These are phyloP conservation scores for Phacellophora camtschatica DNA, from an alignment of 30 jellyfish, hydroid and myxozoan genomes.

Conservation along the genomic window DNA sequence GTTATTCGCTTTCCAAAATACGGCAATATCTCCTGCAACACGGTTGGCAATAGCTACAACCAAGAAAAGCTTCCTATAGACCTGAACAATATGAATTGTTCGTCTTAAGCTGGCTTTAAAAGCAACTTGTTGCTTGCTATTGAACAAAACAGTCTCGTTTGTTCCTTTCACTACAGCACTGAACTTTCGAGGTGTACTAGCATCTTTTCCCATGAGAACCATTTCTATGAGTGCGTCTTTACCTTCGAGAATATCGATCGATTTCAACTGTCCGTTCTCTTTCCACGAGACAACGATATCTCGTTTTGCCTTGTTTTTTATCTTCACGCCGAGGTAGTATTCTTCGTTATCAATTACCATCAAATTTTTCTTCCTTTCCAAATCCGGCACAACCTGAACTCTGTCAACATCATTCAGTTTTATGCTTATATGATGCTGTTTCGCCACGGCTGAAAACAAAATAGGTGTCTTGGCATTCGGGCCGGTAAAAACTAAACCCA, in stretches of 20 bases:
- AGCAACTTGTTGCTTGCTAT: conserved; percentile 6
- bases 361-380: background rate
- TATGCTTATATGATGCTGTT: background rate
- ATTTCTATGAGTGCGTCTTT: background rate
- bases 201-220: conserved; percentile 15
- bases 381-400: conserved; percentile 10
- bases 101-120: background rate
- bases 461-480: conserved; percentile 37
- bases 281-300: conserved; percentile 40
- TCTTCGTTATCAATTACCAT: conserved; percentile 11
- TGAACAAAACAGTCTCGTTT: conserved; percentile 2
- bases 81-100: background rate
- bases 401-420: conserved; percentile 18
- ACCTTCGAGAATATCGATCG: background rate
- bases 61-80: background rate
- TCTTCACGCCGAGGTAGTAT: background rate
- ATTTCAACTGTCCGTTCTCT: background rate
- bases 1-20: background rate
- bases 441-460: conserved; percentile 4
- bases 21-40: conserved; percentile 5
- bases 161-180: background rate
- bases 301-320: background rate
- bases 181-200: background rate
- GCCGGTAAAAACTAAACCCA: background rate
- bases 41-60: background rate